phyloP scores from a whole-genome alignment of 2,113 vertebrate species.

The Pogona vitticeps region DNA sequence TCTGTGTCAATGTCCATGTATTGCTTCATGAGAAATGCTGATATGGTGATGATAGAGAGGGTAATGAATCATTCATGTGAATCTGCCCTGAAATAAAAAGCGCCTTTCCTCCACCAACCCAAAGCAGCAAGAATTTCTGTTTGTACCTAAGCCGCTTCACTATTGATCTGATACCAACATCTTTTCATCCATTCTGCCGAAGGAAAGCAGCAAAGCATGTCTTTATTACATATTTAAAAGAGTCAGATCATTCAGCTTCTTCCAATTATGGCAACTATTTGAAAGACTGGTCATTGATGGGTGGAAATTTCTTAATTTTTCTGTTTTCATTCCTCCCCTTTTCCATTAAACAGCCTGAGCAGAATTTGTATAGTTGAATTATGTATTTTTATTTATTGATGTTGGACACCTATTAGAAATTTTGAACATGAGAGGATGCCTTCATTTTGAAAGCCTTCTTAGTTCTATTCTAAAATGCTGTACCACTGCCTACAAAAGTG shows the following conservation, averaged over 20 bases:
- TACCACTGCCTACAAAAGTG: constrained; percentile 31
- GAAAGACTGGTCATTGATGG: constrained; percentile 46
- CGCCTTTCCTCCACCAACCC: background rate
- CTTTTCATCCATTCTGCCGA: background rate
- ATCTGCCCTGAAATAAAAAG: background rate
- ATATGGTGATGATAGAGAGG: background rate
- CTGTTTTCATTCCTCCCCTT: constrained; percentile 40
- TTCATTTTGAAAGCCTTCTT: background rate
- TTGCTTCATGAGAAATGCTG: background rate
- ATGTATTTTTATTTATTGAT: constrained; percentile 36
- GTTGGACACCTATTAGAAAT: constrained; percentile 25
- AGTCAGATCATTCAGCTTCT: constrained; percentile 47
- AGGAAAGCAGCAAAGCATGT: constrained; percentile 46
- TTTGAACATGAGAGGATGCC: constrained; percentile 32
- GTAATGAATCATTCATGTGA: background rate
- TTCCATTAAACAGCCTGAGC: constrained; percentile 41
- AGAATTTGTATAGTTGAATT: constrained; percentile 32
- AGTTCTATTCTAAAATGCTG: background rate
- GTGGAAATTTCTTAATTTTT: constrained; percentile 36
- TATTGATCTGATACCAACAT: background rate
- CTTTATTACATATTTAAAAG: constrained; percentile 54
- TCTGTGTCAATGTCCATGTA: background rate
- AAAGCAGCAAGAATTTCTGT: background rate
- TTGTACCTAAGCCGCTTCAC: background rate
- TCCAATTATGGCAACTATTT: constrained; percentile 33